Percentiles rank a stretch among this genome's conserved stretches.
phyloP scores from a whole-genome alignment of 2,113 vertebrate genomes.

The Burhinus oedicnemus region DNA sequence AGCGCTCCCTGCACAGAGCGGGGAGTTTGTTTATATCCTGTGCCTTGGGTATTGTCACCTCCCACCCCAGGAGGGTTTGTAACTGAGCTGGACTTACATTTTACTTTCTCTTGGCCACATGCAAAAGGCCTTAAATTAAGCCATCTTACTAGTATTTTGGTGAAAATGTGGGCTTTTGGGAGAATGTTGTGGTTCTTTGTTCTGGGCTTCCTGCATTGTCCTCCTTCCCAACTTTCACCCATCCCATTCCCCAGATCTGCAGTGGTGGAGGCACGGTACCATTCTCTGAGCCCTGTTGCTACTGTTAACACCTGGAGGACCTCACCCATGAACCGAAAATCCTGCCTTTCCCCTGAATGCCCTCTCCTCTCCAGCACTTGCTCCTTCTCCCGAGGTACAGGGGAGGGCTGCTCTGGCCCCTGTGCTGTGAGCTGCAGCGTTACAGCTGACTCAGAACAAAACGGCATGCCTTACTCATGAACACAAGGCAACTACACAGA shows the following conservation, averaged over 20 bases:
- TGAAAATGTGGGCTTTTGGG: not conserved
- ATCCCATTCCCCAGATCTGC: not conserved
- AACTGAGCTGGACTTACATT: not conserved
- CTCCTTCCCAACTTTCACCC: not conserved
- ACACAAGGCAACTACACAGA: fast-evolving
- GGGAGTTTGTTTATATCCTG: not conserved
- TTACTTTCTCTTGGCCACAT: not conserved
- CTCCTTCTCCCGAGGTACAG: not conserved
- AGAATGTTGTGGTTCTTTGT: not conserved
- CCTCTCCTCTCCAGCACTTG: not conserved
- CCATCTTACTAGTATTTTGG: not conserved
- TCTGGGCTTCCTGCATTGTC: not conserved
- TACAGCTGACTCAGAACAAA: not conserved
- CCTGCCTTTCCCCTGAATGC: not conserved
- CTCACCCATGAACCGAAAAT: not conserved
- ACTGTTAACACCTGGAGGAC: not conserved
- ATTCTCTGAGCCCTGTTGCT: not conserved
- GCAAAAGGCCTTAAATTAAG: not conserved
- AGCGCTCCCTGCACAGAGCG: not conserved
- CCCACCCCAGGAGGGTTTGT: not conserved
- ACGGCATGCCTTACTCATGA: fast-evolving
- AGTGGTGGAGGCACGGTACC: not conserved
- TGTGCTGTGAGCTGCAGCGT: fast-evolving
- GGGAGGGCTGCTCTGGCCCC: not conserved
- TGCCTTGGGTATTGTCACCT: not conserved